phyloP scores from a whole-genome alignment of 37 sponge, comb jelly and placozoan genomes.

The Haliclona indistincta region DNA sequence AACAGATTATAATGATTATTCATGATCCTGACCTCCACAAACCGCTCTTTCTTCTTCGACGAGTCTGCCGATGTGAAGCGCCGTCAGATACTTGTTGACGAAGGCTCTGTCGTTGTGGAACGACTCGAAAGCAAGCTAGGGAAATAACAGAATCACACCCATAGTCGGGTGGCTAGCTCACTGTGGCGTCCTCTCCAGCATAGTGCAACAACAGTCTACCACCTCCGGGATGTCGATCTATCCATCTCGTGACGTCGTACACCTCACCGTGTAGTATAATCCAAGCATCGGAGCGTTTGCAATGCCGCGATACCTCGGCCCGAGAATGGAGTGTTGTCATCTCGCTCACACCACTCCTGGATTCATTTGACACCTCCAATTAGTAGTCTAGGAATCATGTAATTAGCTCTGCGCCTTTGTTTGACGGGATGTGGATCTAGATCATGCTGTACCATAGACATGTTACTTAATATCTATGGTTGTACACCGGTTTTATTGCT shows the following conservation, averaged over 20 bases:
- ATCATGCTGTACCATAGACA: too few relatives aligned
- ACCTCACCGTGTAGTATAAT: slow-evolving; percentile 70
- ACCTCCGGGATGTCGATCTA: slow-evolving; percentile 72
- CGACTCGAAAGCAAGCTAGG: slow-evolving; percentile 66
- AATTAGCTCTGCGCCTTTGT: too few relatives aligned
- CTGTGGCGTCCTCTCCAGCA: slow-evolving; percentile 77
- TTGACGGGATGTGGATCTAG: too few relatives aligned
- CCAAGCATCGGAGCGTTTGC: slow-evolving; percentile 60
- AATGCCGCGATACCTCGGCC: slow-evolving; percentile 69
- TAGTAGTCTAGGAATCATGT: too few relatives aligned
- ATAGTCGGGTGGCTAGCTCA: too few relatives aligned
- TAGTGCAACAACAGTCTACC: slow-evolving; percentile 62
- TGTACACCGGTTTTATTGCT: too few relatives aligned
- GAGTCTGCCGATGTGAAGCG: slow-evolving; percentile 57
- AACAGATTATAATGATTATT: too few relatives aligned
- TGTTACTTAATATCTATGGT: too few relatives aligned
- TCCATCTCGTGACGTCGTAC: slow-evolving; percentile 79
- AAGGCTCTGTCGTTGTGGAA: slow-evolving; percentile 69
- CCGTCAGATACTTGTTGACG: slow-evolving; percentile 51
- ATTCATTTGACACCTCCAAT: too few relatives aligned
- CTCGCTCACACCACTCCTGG: too few relatives aligned
- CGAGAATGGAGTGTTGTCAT: too few relatives aligned
- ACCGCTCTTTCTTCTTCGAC: slow-evolving; percentile 56
- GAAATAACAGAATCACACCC: too few relatives aligned
- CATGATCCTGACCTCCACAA: neutral